Evolutionary conservation across 2,797 vertebrate genomes (phyloP).

Genomic region (Anableps anableps): DNA sequence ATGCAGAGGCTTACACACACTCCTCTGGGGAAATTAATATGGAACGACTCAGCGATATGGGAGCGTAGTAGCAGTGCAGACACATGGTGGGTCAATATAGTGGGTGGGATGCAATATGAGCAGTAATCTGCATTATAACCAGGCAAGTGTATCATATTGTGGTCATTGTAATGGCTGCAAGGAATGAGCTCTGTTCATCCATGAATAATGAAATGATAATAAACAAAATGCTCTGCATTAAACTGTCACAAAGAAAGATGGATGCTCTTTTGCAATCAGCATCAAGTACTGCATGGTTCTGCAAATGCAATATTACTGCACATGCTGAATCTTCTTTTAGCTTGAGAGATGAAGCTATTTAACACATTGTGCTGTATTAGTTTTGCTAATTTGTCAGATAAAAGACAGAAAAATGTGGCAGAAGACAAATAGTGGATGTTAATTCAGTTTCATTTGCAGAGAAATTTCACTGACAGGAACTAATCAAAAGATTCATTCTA

Average conservation of each 20-base stretch:
- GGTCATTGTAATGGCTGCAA: conserved; percentile 4
- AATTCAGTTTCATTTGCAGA: conserved; percentile 32
- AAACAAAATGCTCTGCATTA: conserved; percentile 4
- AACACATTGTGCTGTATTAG: conserved; percentile 23
- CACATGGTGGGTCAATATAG: conserved; percentile 33
- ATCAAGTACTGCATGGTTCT: conserved; percentile 7
- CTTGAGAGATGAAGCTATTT: conserved; percentile 12
- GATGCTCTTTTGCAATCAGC: not conserved
- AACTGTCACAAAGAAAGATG: conserved; percentile 8
- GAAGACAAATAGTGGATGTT: conserved; percentile 23
- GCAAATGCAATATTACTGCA: not conserved
- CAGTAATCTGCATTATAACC: conserved; percentile 37
- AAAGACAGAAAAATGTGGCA: not conserved
- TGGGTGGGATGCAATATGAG: conserved; percentile 33
- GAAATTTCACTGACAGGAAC: conserved; percentile 6
- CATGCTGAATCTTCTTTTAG: not conserved
- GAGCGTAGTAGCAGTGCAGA: conserved; percentile 25
- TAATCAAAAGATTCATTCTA: not conserved
- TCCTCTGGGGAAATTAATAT: conserved; percentile 58
- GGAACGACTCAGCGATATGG: conserved; percentile 38
- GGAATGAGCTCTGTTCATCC: conserved; percentile 13
- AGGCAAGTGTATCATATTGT: conserved; percentile 27
- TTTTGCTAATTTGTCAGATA: conserved; percentile 56
- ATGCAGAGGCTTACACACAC: conserved; percentile 29
- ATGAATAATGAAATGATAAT: conserved; percentile 4